phyloP scores from a whole-genome alignment of 2,113 vertebrate species.

The Coracopsis vasa region DNA sequence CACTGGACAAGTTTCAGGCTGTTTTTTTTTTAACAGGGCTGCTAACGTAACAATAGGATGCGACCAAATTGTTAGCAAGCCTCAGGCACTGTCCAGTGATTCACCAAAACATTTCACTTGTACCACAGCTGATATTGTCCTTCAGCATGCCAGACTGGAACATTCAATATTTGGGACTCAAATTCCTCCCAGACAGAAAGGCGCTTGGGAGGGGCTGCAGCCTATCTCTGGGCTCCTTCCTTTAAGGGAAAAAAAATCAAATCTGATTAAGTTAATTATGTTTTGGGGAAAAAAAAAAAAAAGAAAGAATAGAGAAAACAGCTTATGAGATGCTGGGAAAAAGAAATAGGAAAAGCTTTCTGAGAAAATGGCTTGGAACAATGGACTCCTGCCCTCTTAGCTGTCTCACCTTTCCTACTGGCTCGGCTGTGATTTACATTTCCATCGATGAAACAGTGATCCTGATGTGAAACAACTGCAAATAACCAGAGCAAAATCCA shows the following conservation, averaged over 20 bases:
- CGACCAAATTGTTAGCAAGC: not conserved
- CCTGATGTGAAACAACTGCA: constrained; percentile 14
- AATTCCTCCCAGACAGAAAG: constrained; percentile 45
- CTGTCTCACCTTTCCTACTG: constrained; percentile 22
- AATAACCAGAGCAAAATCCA: not conserved
- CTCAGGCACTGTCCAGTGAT: not conserved
- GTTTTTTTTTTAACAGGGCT: not conserved
- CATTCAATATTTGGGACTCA: constrained; percentile 14
- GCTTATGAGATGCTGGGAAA: not conserved
- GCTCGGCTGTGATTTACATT: constrained; percentile 10
- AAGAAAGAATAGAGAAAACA: not conserved
- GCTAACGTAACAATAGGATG: constrained; percentile 3
- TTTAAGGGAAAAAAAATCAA: not conserved
- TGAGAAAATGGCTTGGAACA: constrained; percentile 36
- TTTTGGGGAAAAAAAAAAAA: not conserved
- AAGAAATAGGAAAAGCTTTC: constrained; percentile 25
- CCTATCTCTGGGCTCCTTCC: not conserved
- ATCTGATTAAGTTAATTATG: constrained; percentile 19
- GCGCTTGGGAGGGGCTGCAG: not conserved
- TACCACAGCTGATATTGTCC: constrained; percentile 22
- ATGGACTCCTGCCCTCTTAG: constrained; percentile 1
- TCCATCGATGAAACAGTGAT: not conserved
- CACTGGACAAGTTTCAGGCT: not conserved
- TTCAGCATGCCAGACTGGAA: constrained; percentile 15
- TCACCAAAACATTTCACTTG: constrained; percentile 26